These are phyloP conservation scores for Drosophila anomelani DNA, from an alignment of 2,888 invertebrate genomes.

Conservation along the genomic window DNA sequence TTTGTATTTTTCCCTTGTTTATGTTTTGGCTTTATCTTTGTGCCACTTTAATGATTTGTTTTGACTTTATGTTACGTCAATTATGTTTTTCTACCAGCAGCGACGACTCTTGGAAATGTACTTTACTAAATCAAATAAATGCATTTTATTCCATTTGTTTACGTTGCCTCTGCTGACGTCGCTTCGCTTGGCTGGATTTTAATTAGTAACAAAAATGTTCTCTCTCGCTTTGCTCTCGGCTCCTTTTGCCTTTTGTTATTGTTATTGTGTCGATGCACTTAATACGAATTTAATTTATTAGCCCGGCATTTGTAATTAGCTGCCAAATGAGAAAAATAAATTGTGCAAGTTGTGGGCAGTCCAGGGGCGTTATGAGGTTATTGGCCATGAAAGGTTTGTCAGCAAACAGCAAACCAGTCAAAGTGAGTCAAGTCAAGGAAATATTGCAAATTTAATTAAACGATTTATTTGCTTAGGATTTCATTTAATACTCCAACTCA, in stretches of 20 bases:
- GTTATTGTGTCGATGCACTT: constrained; percentile 25
- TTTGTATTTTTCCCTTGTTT: constrained; percentile 9
- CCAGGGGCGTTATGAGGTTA: constrained; percentile 13
- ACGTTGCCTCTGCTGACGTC: constrained; percentile 11
- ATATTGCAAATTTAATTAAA: constrained; percentile 1
- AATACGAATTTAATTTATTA: constrained; percentile 31
- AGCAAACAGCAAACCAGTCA: constrained; percentile 5
- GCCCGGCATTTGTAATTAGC: constrained; percentile 42
- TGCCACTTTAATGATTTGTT: constrained; percentile 16
- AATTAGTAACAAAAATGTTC: constrained; percentile 52
- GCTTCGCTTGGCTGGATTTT: constrained; percentile 62
- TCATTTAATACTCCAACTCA: neutral
- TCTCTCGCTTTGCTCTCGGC: neutral
- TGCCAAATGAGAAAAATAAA: constrained; percentile 36
- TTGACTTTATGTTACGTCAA: constrained; percentile 6
- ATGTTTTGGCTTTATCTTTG: constrained; percentile 13
- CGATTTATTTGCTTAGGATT: neutral
- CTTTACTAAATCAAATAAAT: constrained; percentile 11
- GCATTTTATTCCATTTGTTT: constrained; percentile 28
- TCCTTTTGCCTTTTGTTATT: neutral
- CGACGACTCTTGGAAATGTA: constrained; percentile 5
- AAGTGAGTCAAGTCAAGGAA: constrained; percentile 15
- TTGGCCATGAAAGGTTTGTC: constrained; percentile 30
- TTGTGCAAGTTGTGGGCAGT: constrained; percentile 15
- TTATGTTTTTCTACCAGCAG: constrained; percentile 7